Evolutionary conservation across 2,888 invertebrate species (phyloP).

Genomic region (Ornithoptera priamus): DNA sequence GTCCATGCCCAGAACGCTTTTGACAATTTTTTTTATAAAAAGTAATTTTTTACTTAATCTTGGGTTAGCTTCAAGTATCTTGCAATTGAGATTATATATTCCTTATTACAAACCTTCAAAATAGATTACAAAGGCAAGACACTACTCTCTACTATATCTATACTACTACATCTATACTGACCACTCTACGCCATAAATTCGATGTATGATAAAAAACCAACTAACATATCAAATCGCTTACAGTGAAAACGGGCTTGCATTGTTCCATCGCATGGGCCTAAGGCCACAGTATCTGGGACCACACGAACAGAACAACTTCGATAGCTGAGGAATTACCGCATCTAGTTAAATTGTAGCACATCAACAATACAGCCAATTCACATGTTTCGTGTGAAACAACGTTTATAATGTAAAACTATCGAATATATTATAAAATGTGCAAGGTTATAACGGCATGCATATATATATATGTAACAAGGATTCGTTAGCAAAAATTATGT

Average conservation of each 20-base stretch:
- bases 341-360: conserved; percentile 24
- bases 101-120: no score
- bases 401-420: background rate
- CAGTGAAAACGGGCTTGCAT: conserved; percentile 47
- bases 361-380: conserved; percentile 9
- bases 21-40: no score
- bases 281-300: conserved; percentile 45
- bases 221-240: conserved; percentile 30
- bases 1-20: no score
- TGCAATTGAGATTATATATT: no score
- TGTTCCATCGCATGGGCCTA: conserved; percentile 48
- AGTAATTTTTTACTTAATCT: no score
- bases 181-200: no score
- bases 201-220: background rate
- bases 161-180: no score
- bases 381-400: background rate
- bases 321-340: conserved; percentile 42
- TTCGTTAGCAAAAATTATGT: background rate
- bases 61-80: no score
- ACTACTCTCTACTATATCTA: no score
- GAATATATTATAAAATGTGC: background rate
- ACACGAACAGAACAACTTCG: conserved; percentile 44
- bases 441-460: conserved; percentile 29
- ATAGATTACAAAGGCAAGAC: no score
- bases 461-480: conserved; percentile 9